A percentile compares a stretch with the other conserved stretches of the same genome.
Evolutionary conservation across 2,888 invertebrate species (phyloP).

Genomic region (Anarsia innoxiella): DNA sequence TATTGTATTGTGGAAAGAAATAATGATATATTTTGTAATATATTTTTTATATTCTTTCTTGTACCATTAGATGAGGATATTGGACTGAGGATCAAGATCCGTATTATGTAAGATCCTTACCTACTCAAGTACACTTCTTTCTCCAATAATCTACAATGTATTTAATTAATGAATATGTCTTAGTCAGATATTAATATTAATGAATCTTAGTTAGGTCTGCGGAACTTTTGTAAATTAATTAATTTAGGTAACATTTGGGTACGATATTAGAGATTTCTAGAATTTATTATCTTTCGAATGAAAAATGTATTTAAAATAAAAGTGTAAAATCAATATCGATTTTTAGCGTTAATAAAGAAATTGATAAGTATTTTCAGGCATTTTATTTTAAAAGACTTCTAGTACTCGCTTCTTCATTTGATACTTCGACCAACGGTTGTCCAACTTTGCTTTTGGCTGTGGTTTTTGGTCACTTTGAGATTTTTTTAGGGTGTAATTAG

Average conservation of each 20-base stretch:
- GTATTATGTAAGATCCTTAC: slow-evolving; percentile 29
- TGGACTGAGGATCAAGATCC: slow-evolving; percentile 35
- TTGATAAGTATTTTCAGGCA: no score
- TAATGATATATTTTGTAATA: slow-evolving; percentile 29
- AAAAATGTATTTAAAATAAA: slow-evolving; percentile 68
- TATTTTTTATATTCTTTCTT: slow-evolving; percentile 31
- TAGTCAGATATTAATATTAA: slow-evolving; percentile 45
- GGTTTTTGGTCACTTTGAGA: no score
- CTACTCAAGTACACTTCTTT: slow-evolving; percentile 25
- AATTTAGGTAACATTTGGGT: slow-evolving; percentile 33
- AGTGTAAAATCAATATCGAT: slow-evolving; percentile 36
- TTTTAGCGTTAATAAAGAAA: no score
- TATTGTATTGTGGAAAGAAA: slow-evolving; percentile 21
- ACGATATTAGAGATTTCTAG: slow-evolving; percentile 38
- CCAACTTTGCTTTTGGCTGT: no score
- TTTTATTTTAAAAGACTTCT: no score
- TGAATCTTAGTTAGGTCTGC: slow-evolving; percentile 32
- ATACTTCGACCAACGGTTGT: no score
- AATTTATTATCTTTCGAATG: slow-evolving; percentile 48
- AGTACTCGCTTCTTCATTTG: no score
- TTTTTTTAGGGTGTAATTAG: no score
- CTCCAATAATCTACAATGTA: slow-evolving; percentile 25
- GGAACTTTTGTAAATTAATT: slow-evolving; percentile 47
- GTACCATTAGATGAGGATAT: slow-evolving; percentile 25
- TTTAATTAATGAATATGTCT: slow-evolving; percentile 24